Percentiles rank a stretch among this genome's conserved stretches.
These are phyloP conservation scores for Diadema setosum DNA, from an alignment of 35 echinoderm and acorn worm genomes.

Conservation along the genomic window DNA sequence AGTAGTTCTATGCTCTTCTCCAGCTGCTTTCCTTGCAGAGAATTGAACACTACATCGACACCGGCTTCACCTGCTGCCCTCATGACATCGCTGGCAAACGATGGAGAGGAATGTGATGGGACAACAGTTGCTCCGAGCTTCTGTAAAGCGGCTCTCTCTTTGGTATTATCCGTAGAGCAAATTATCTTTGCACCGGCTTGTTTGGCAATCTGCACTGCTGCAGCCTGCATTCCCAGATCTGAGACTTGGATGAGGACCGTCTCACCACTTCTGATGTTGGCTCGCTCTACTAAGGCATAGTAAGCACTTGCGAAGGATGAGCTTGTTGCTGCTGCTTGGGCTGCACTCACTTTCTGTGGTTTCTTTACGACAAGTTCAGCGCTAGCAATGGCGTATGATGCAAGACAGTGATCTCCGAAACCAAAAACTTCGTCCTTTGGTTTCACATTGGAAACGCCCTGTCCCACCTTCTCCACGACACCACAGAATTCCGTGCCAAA, in stretches of 20 bases:
- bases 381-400: slow-evolving; percentile 50
- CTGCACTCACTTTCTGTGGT: slow-evolving; percentile 19
- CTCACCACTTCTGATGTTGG: slow-evolving; percentile 55
- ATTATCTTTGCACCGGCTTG: slow-evolving; percentile 61
- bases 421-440: slow-evolving; percentile 59
- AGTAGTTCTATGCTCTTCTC: slow-evolving; percentile 24
- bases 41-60: slow-evolving; percentile 69
- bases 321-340: slow-evolving; percentile 19
- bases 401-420: slow-evolving; percentile 46
- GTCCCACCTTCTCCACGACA: slow-evolving; percentile 50
- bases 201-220: slow-evolving; percentile 59
- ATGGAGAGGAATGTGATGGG: neutral
- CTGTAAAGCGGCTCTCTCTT: neutral
- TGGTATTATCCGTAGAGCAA: neutral
- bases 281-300: slow-evolving; percentile 65
- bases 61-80: slow-evolving; percentile 38
- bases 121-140: slow-evolving; percentile 28
- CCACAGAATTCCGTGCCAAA: slow-evolving; percentile 54
- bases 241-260: slow-evolving; percentile 57
- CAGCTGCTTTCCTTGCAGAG: slow-evolving; percentile 16
- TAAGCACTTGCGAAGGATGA: slow-evolving; percentile 62
- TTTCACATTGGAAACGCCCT: slow-evolving; percentile 12
- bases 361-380: slow-evolving; percentile 21
- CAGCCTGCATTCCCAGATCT: slow-evolving; percentile 10
- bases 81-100: slow-evolving; percentile 41